Percentiles rank a stretch among this genome's conserved stretches.
phyloP scores from a whole-genome alignment of 2,888 invertebrate genomes.

The Tetrapedia diversipes region DNA sequence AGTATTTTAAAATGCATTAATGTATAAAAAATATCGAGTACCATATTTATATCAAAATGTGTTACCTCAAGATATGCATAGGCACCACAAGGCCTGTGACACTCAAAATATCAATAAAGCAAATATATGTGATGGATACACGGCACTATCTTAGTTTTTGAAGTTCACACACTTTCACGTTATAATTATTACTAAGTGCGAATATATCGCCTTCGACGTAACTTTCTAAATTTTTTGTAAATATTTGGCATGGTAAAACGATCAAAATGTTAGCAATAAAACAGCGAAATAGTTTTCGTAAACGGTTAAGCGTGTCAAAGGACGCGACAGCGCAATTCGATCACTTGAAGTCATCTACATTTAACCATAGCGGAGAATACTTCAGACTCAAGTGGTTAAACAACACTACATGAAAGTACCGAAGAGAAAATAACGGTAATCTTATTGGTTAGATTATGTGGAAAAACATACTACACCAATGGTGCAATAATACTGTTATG shows the following conservation, averaged over 20 bases:
- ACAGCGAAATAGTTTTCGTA: slow-evolving; percentile 63
- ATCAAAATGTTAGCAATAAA: slow-evolving; percentile 59
- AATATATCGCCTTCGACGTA: slow-evolving; percentile 68
- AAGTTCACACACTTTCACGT: slow-evolving; percentile 58
- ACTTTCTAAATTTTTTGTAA: slow-evolving; percentile 62
- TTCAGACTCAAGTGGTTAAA: slow-evolving; percentile 46
- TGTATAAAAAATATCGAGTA: slow-evolving; percentile 3
- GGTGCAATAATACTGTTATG: not conserved
- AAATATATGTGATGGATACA: slow-evolving; percentile 74
- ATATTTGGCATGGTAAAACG: slow-evolving; percentile 71
- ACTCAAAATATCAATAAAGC: slow-evolving; percentile 81
- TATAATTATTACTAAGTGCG: slow-evolving; percentile 67
- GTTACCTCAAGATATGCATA: slow-evolving; percentile 81
- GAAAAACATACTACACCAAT: slow-evolving; percentile 19
- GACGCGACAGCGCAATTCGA: slow-evolving; percentile 71
- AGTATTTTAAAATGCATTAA: slow-evolving; percentile 15
- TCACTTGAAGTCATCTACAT: slow-evolving; percentile 62
- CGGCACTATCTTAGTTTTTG: slow-evolving; percentile 71
- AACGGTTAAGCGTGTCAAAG: slow-evolving; percentile 76
- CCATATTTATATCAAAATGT: slow-evolving; percentile 33
- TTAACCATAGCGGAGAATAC: slow-evolving; percentile 25
- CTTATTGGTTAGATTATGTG: slow-evolving; percentile 31
- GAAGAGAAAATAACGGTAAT: slow-evolving; percentile 27
- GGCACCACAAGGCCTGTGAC: slow-evolving; percentile 79
- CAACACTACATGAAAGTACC: slow-evolving; percentile 41